Base-by-base conservation (phyloP, 2,113 vertebrate genomes). In the Piliocolobus tephrosceles region DNA sequence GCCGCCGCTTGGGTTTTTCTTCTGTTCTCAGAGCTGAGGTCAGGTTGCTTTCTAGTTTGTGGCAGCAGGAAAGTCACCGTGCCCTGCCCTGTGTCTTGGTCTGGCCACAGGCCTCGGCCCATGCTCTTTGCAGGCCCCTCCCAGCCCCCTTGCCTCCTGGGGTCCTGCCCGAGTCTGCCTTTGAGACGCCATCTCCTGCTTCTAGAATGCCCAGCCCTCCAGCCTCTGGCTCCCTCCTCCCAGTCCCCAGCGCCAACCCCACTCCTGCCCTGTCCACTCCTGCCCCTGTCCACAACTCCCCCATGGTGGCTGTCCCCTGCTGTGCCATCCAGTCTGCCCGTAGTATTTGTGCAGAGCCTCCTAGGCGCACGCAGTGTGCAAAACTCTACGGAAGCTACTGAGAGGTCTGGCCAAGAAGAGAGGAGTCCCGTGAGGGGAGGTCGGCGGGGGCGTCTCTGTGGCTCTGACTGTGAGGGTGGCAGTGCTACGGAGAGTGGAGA, bases 111-210 rank as follows among this genome's bases (percentile, higher is more conserved):
- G 70, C 73, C 27, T 66, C 0, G 30, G 64, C 52, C 64, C 30
- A 1, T n/a, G 30, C 66, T 18, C 66, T 16, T 35, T 7, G 5
- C 10, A 23, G 68, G 70, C 43, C 43, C 16, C 45, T 47, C 14
- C 43, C 43, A 45, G 27, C 43, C 40, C 20, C 73, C 40, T 27
- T 76, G 82, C 38, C 17, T 75, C 64, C 45, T 6, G 7, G 2
- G 2, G 7, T 12, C 3, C 0, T 4, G 5, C 8, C 40, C 30
- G 22, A 18, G 52, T 32, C 25, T 9, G 43, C 64, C 64, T 55
- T 18, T 11, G 61, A 50, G 30, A 35, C 3, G 50, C 0, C 1
- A 9, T n/a, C 52, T 80, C 58, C n/a, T 10, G 70, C 70, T 58
- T 47, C 79, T 11, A 3, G 43, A 23, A 8, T 40, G 47, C 57